Evolutionary conservation across 2,888 invertebrate species (phyloP).

Genomic region (Drosophila picticornis): DNA sequence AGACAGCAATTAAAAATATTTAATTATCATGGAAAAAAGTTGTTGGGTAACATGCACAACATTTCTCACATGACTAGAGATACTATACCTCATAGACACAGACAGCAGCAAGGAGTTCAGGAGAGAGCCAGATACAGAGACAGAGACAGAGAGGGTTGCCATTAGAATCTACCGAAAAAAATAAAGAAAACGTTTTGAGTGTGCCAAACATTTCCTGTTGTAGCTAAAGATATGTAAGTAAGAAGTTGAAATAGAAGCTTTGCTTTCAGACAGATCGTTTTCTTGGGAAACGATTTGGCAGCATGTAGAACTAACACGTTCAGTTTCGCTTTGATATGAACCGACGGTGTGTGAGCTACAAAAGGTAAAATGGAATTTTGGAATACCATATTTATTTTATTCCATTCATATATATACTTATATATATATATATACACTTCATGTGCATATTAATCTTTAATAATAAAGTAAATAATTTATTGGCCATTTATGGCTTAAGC

Average conservation of each 20-base stretch:
- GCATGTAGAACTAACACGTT: constrained; percentile 50
- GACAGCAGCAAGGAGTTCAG: constrained; percentile 5
- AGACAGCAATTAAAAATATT: constrained; percentile 80
- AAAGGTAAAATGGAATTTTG: constrained; percentile 13
- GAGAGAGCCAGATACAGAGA: no score
- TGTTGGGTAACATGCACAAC: constrained; percentile 77
- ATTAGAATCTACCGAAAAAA: constrained; percentile 70
- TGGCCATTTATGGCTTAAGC: constrained; percentile 39
- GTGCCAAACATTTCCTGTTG: constrained; percentile 75
- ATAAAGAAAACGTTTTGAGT: constrained; percentile 41
- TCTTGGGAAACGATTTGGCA: constrained; percentile 68
- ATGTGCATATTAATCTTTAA: constrained; percentile 47
- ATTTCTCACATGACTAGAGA: constrained; percentile 75
- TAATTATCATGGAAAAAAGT: constrained; percentile 81
- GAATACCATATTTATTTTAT: constrained; percentile 7
- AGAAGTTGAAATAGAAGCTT: constrained; percentile 14
- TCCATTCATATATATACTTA: constrained; percentile 19
- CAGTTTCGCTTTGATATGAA: constrained; percentile 45
- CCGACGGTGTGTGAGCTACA: constrained; percentile 31
- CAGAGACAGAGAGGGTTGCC: constrained; percentile 18
- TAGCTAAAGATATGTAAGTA: constrained; percentile 27
- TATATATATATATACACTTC: constrained; percentile 33
- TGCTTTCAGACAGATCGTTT: constrained; percentile 31
- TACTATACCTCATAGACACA: constrained; percentile 36
- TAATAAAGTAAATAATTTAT: constrained; percentile 70